Percentiles rank a stretch among this genome's conserved stretches.
These are phyloP conservation scores for Harmothoe impar DNA, from an alignment of 2,888 invertebrate genomes.

Conservation along the genomic window DNA sequence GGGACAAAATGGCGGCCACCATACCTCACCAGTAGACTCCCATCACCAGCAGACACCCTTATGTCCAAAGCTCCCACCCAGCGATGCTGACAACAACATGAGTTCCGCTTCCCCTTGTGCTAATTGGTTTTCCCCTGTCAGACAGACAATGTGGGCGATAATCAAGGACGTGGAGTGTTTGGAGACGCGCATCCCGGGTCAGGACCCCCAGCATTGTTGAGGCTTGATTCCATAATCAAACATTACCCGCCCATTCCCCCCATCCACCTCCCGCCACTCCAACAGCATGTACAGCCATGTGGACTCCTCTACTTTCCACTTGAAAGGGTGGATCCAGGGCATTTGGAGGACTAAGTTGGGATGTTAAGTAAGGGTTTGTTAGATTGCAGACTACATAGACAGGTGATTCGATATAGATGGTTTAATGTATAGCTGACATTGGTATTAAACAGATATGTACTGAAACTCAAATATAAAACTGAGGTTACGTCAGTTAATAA, in stretches of 20 bases:
- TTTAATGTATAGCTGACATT: too few species aligned
- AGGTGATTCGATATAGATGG: too few species aligned
- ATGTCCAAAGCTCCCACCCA: background rate
- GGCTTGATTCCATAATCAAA: slow-evolving; percentile 50
- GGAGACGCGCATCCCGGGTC: background rate
- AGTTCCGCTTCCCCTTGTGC: slow-evolving; percentile 36
- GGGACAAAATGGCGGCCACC: too few species aligned
- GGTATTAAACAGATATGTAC: too few species aligned
- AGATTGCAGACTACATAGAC: too few species aligned
- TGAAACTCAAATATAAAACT: too few species aligned
- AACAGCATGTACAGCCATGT: background rate
- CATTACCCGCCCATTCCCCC: background rate
- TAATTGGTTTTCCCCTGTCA: slow-evolving; percentile 27
- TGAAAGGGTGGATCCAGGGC: background rate
- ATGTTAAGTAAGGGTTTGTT: too few species aligned
- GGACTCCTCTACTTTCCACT: background rate
- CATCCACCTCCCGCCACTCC: background rate
- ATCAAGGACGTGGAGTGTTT: background rate
- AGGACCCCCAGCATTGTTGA: background rate
- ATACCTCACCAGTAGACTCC: too few species aligned
- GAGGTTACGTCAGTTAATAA: too few species aligned
- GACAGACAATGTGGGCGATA: background rate
- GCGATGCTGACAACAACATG: background rate
- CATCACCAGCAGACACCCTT: too few species aligned
- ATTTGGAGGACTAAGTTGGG: too few species aligned